Percentiles rank a stretch among this genome's conserved stretches.
Evolutionary conservation across 2,888 invertebrate genomes (phyloP).

Genomic region (Tyria jacobaeae): DNA sequence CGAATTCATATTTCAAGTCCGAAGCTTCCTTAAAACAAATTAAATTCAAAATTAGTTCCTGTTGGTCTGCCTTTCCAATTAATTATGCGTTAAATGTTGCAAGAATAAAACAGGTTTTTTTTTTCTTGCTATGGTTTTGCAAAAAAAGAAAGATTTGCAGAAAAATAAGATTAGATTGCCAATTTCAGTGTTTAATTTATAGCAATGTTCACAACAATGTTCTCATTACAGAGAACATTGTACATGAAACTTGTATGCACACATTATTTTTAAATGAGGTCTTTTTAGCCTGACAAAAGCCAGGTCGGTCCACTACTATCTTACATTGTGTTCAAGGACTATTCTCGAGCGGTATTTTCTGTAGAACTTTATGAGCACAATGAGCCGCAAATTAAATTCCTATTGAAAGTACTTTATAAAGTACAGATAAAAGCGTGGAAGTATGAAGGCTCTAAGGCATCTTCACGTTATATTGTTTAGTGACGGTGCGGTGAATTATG

Average conservation of each 20-base stretch:
- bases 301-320: constrained; percentile 21
- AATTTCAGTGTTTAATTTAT: not conserved
- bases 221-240: constrained; percentile 5
- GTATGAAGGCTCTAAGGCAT: constrained; percentile 9
- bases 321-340: constrained; percentile 26
- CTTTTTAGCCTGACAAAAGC: constrained; percentile 32
- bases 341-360: constrained; percentile 39
- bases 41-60: constrained; percentile 8
- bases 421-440: constrained; percentile 16
- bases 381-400: constrained; percentile 31
- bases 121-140: constrained; percentile 2
- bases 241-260: not conserved
- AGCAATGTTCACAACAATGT: not conserved
- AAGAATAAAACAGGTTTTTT: constrained; percentile 13
- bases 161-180: not conserved
- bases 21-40: constrained; percentile 4
- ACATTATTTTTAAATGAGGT: constrained; percentile 19
- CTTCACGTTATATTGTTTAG: constrained; percentile 6
- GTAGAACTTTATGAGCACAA: constrained; percentile 36
- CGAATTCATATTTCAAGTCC: not conserved
- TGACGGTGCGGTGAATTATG: not conserved
- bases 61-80: constrained; percentile 11
- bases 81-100: constrained; percentile 28
- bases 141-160: not conserved
- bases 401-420: constrained; percentile 18